Base-by-base conservation (phyloP, 2,888 invertebrate species). In the Torymus auratus region DNA sequence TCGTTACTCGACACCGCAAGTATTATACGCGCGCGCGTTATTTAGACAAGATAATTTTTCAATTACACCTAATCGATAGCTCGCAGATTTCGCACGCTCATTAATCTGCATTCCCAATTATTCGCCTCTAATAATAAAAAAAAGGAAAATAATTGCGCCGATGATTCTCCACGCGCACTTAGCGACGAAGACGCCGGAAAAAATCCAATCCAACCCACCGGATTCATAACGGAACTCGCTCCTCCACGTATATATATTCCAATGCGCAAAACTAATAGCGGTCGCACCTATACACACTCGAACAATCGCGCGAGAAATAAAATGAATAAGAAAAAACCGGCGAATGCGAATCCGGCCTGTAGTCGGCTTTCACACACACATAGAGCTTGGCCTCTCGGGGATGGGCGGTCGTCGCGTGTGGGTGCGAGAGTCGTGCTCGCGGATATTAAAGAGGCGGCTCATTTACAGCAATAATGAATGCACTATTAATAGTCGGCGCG, bases 371-470 rank as follows among this genome's bases (percentile, higher is more conserved):
- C 80, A 56, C 71, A 80, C 28, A 28, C 28, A 28, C 28, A 28
- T 7, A 28, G 7, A 28, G 28, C 28, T 0, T 0, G 7, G 28
- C 7, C 28, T 28, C 5, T 28, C 7, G 28, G 28, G 28, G 28
- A 28, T 28, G 28, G 28, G 28, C 28, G 3, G 28, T 28, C 28
- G 7, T 28, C 15, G 53, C 41, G 70, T 65, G 77, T 82, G 81
- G 78, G 81, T 82, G 78, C 60, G 74, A 73, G 68, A n/a, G 28
- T 20, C n/a, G 68, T 68, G 65, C 67, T 87, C 86, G 88, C 88
- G 90, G 89, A 90, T 90, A 90, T 90, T 89, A 88, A 89, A 88
- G 89, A 87, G 88, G 84, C 89, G 89, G 88, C 87, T 89, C 89
- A 89, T 90, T 90, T 89, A 83, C 88, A 86, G 88, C 88, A 89